Conservation (phyloP, 2,888 invertebrate species). For the Phengaris alcon region DNA sequence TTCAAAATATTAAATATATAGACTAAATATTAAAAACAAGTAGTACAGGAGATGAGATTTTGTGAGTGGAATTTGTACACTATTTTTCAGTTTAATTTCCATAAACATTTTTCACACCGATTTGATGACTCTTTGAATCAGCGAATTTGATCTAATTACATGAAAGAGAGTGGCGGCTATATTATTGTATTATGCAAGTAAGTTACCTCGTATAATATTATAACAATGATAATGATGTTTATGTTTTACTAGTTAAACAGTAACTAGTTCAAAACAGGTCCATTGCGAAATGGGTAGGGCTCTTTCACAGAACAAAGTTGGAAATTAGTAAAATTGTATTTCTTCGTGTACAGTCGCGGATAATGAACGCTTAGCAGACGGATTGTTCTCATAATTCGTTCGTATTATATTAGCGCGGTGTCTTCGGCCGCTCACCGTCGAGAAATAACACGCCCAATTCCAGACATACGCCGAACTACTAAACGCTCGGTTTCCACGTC, state of each 20-base stretch:
- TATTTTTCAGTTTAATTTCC: no score
- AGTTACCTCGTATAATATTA: background rate
- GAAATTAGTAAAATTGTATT: constrained; percentile 14
- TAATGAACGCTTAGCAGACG: background rate
- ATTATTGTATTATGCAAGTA: background rate
- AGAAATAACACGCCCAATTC: background rate
- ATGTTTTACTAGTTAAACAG: constrained; percentile 14
- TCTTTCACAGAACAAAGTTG: constrained; percentile 13
- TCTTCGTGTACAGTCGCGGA: constrained; percentile 11
- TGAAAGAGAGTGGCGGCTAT: background rate
- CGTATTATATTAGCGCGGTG: no score
- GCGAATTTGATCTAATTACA: no score
- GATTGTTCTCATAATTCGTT: background rate
- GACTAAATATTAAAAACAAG: no score
- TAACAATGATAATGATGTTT: constrained; percentile 16
- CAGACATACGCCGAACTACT: background rate
- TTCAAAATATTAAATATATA: background rate
- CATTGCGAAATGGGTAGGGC: constrained; percentile 16
- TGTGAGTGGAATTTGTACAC: no score
- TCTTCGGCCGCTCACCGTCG: no score
- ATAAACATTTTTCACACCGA: no score
- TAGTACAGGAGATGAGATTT: no score
- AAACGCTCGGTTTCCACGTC: background rate
- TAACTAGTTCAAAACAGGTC: constrained; percentile 15
- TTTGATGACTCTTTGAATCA: no score